Conservation (phyloP, 2,797 vertebrate genomes). For the Rhadinocentrus ornatus region DNA sequence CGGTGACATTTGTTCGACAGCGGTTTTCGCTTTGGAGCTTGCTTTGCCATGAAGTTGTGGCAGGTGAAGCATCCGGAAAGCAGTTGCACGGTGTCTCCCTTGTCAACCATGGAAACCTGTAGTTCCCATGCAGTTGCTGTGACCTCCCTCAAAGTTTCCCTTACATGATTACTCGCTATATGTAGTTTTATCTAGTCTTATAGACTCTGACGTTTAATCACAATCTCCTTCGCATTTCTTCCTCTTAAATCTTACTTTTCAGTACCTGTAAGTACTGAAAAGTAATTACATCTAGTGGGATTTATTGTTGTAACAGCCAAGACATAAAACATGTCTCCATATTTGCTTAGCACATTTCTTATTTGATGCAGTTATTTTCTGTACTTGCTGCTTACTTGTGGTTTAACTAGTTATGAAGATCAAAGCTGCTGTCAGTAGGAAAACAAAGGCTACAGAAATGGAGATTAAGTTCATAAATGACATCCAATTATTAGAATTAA, state of each 20-base stretch:
- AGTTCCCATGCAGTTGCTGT: constrained; percentile 25
- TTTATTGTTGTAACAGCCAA: background rate
- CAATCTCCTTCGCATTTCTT: background rate
- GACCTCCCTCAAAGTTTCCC: constrained; percentile 10
- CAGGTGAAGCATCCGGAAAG: constrained; percentile 44
- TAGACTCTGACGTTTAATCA: background rate
- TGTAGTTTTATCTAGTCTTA: background rate
- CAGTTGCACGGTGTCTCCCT: constrained; percentile 48
- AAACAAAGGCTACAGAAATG: background rate
- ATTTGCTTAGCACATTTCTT: background rate
- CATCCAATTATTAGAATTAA: background rate
- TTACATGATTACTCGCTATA: background rate
- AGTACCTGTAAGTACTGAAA: background rate
- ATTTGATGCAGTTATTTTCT: background rate
- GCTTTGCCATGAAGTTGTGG: constrained; percentile 35
- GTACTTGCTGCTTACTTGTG: background rate
- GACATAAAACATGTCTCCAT: background rate
- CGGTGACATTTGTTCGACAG: constrained; percentile 22
- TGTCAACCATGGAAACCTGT: constrained; percentile 37
- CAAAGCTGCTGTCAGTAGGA: background rate
- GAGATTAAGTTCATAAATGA: background rate
- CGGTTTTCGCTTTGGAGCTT: constrained; percentile 31
- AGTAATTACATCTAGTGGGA: background rate
- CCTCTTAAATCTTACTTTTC: background rate
- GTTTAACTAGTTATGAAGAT: background rate